Conservation (phyloP, 1,140 invertebrate species). For the Dreissena rostriformis region DNA sequence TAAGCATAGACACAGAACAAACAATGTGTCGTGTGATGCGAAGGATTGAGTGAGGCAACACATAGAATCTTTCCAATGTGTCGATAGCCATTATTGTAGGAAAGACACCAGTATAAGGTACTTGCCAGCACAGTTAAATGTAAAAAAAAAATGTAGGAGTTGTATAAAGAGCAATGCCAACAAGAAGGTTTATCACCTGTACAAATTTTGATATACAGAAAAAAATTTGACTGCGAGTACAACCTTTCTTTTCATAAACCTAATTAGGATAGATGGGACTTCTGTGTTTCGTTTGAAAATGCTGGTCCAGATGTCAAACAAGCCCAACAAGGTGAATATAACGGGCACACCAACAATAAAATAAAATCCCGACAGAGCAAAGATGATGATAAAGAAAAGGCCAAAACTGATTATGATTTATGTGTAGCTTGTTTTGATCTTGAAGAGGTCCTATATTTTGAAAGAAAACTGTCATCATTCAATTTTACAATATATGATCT, state of each 20-base stretch:
- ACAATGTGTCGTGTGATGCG: background rate
- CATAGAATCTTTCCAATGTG: slow-evolving; percentile 6
- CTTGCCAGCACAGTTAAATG: slow-evolving; percentile 8
- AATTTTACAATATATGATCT: slow-evolving; percentile 37
- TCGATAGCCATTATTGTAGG: slow-evolving; percentile 26
- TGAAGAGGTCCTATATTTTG: slow-evolving; percentile 29
- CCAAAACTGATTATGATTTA: background rate
- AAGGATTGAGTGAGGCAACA: slow-evolving; percentile 5
- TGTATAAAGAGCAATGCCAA: slow-evolving; percentile 18
- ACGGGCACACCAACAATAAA: background rate
- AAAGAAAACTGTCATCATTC: slow-evolving; percentile 24
- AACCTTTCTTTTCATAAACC: slow-evolving; percentile 27
- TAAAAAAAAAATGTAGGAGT: slow-evolving; percentile 21
- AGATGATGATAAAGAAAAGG: slow-evolving; percentile 3
- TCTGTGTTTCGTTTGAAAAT: slow-evolving; percentile 24
- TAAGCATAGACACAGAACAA: background rate
- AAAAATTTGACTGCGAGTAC: slow-evolving; percentile 20
- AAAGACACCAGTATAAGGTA: slow-evolving; percentile 11
- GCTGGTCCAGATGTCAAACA: background rate
- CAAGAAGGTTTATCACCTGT: background rate
- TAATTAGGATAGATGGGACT: slow-evolving; percentile 14
- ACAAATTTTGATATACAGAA: background rate
- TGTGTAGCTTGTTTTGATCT: slow-evolving; percentile 38
- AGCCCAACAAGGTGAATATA: background rate
- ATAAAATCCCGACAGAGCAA: slow-evolving; percentile 1